These are phyloP conservation scores for Bombyx mori DNA, from an alignment of 1,140 invertebrate species.

Conservation along the genomic window DNA sequence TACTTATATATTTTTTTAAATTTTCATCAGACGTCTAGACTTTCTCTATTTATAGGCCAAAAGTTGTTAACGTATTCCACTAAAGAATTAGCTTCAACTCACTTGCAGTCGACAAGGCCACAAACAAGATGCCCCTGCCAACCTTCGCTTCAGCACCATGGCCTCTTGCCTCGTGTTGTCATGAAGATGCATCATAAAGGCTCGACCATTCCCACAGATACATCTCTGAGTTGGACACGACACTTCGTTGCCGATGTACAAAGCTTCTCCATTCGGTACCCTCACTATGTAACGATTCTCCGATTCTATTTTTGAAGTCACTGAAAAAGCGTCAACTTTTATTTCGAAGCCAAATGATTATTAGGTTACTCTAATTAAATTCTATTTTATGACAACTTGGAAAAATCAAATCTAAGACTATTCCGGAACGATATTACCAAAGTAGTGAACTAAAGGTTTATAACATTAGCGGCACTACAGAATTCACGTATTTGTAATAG, in stretches of 20 bases:
- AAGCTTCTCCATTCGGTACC: constrained; percentile 74
- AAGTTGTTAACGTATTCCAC: too few species aligned
- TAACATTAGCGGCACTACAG: too few species aligned
- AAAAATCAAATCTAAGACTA: neutral
- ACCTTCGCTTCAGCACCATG: constrained; percentile 69
- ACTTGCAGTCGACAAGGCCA: constrained; percentile 66
- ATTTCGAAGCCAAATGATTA: neutral
- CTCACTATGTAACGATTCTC: constrained; percentile 77
- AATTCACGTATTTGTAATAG: too few species aligned
- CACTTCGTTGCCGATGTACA: constrained; percentile 75
- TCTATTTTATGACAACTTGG: neutral
- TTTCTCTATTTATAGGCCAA: too few species aligned
- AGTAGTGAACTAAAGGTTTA: neutral
- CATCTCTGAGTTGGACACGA: constrained; percentile 71
- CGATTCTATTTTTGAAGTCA: constrained; percentile 67
- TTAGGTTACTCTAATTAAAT: neutral
- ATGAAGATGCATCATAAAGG: constrained; percentile 74
- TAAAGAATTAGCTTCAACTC: neutral
- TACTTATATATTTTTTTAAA: too few species aligned
- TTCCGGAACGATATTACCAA: neutral
- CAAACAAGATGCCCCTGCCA: constrained; percentile 66
- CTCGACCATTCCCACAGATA: constrained; percentile 73
- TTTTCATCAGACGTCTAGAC: too few species aligned
- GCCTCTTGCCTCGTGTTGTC: constrained; percentile 78
- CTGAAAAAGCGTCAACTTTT: constrained; percentile 24